Conservation (phyloP, 2,797 vertebrate genomes). For the Balearica regulorum region DNA sequence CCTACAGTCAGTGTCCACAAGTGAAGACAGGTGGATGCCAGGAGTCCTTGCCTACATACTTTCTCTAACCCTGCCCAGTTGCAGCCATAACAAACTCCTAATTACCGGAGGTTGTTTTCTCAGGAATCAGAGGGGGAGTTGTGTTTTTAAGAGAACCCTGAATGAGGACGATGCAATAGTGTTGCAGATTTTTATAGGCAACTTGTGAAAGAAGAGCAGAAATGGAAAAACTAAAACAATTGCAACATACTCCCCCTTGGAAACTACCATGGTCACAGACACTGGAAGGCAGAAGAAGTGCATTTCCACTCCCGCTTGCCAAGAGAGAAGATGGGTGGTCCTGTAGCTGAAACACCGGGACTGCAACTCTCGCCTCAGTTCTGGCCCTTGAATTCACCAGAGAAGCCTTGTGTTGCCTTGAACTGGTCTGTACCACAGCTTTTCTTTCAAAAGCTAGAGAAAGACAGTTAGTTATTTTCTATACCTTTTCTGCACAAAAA, state of each 20-base stretch:
- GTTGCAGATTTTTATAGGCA: not conserved
- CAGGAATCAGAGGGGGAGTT: not conserved
- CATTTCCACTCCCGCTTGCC: not conserved
- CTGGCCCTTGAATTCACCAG: not conserved
- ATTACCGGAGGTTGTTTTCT: not conserved
- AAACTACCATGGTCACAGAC: not conserved
- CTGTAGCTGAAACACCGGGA: not conserved
- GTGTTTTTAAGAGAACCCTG: not conserved
- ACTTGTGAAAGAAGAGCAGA: slow-evolving; percentile 30
- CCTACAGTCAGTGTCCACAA: not conserved
- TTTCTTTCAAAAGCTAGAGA: not conserved
- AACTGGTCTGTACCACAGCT: not conserved
- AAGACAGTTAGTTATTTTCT: not conserved
- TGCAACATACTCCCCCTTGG: not conserved
- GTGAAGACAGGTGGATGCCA: not conserved
- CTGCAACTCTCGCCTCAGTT: not conserved
- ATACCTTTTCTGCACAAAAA: not conserved
- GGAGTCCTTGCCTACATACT: not conserved
- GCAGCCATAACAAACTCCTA: not conserved
- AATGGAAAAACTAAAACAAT: slow-evolving; percentile 24
- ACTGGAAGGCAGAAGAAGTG: not conserved
- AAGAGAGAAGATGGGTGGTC: not conserved
- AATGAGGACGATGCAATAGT: not conserved
- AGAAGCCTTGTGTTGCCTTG: not conserved
- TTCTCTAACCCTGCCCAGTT: not conserved